Conservation (phyloP, 2,888 invertebrate species). For the Epinotia bilunana region DNA sequence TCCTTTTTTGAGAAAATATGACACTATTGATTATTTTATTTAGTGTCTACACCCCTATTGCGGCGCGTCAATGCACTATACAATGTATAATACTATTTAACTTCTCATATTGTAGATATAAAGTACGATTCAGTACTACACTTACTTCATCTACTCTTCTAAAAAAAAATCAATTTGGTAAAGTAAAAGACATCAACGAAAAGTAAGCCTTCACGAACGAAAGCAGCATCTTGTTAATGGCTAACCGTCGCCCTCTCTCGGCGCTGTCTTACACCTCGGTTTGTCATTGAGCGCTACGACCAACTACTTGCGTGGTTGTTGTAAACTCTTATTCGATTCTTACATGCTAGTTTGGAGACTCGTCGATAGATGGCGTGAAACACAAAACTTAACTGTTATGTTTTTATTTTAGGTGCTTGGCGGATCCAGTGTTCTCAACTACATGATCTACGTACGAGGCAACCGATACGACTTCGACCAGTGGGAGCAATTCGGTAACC, state of each 20-base stretch:
- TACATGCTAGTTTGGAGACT: background rate
- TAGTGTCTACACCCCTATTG: no score
- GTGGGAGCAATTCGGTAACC: conserved; percentile 94
- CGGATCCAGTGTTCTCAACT: conserved; percentile 93
- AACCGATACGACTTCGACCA: conserved; percentile 93
- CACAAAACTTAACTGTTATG: background rate
- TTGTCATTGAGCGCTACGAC: background rate
- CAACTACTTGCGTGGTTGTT: background rate
- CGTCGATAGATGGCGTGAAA: conserved; percentile 32
- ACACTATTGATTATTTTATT: no score
- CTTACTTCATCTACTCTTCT: background rate
- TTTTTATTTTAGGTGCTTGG: conserved; percentile 87
- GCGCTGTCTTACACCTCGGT: background rate
- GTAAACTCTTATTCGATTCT: background rate
- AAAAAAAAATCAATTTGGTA: background rate
- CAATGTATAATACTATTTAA: no score
- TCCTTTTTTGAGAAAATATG: no score
- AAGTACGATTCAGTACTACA: background rate
- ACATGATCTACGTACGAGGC: conserved; percentile 96
- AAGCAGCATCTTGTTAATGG: background rate
- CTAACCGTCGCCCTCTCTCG: conserved; percentile 28
- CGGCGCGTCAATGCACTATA: no score
- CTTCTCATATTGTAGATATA: no score
- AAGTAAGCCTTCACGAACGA: background rate
- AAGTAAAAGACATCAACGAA: conserved; percentile 29